Evolutionary conservation across 2,113 vertebrate species (phyloP).

Genomic region (Prionailurus bengalensis): DNA sequence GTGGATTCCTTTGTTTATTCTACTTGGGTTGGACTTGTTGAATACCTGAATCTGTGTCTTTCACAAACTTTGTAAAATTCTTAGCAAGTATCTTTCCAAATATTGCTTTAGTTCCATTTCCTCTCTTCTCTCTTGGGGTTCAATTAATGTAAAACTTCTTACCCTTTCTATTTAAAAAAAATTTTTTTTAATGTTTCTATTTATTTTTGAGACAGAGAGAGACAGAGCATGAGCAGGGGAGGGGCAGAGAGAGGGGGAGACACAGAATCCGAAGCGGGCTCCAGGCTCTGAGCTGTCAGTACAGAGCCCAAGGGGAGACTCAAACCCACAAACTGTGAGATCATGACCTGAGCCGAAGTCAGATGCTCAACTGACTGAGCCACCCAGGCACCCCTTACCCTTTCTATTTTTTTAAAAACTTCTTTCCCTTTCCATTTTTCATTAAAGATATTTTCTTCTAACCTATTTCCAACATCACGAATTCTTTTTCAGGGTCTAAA

Average conservation of each 20-base stretch:
- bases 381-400: too few species aligned
- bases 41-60: not conserved
- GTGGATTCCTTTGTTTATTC: not conserved
- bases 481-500: not conserved
- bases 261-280: too few species aligned
- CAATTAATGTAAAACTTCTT: not conserved
- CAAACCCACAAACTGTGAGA: too few species aligned
- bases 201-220: too few species aligned
- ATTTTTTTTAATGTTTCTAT: too few species aligned
- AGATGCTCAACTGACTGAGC: too few species aligned
- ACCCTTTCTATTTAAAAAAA: not conserved
- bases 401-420: not conserved
- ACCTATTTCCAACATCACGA: not conserved
- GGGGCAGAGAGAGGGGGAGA: too few species aligned
- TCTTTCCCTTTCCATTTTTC: not conserved
- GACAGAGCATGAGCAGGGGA: too few species aligned
- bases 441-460: not conserved
- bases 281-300: too few species aligned
- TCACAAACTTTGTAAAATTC: not conserved
- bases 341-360: too few species aligned
- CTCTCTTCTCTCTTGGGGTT: not conserved
- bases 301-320: too few species aligned
- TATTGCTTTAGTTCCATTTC: not conserved
- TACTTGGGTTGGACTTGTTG: not conserved
- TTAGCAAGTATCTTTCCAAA: constrained; percentile 24